Base-by-base conservation (phyloP, 1,140 invertebrate species). In the Rhagoletis zephyria region DNA sequence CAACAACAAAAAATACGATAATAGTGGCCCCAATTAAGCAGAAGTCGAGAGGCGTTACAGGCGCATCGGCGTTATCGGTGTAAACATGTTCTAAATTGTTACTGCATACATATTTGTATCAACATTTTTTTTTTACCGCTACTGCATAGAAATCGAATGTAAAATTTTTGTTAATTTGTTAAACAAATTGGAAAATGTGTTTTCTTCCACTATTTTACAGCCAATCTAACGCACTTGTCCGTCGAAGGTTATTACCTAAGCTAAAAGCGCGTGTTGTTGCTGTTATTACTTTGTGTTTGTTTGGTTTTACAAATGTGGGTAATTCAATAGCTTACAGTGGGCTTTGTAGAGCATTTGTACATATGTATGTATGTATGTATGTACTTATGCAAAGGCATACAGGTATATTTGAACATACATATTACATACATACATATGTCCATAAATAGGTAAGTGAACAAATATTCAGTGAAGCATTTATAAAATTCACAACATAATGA, bases 171-270 rank as follows among this genome's bases (percentile, higher is more conserved):
- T 74, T 45, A 74, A 74, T 74, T 70, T 74, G 70, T 74, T 74
- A 16, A 74, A 74, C 70, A 74, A 74, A 74, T 74, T 74, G 12
- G 48, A 74, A 74, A 74, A 51, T 74, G 70, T 74, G 70, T 74
- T 74, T 74, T 74, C 40, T 45, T 70, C 16, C 40, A 14, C 45
- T 30, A 48, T 48, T 74, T 10, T 16, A 16, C 12, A 9, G 30
- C 12, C 70, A 0, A 10, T 74, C 42, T 45, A 12, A 7, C 5
- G 70, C 70, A 74, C 14, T 74, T 48, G 70, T 14, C 14, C 45
- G 70, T 9, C 70, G 45, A 48, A 74, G 45, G 70, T 74, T 48
- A 74, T 74, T 30, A 30, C 30, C 42, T 12, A 74, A 48, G n/a
- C 16, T 48, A 51, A 74, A n/a, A 14, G 12, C 61, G 4, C 16